A percentile compares a stretch with the other conserved stretches of the same genome.
Evolutionary conservation across 2,113 vertebrate species (phyloP).

Genomic region (Corapipo altera): DNA sequence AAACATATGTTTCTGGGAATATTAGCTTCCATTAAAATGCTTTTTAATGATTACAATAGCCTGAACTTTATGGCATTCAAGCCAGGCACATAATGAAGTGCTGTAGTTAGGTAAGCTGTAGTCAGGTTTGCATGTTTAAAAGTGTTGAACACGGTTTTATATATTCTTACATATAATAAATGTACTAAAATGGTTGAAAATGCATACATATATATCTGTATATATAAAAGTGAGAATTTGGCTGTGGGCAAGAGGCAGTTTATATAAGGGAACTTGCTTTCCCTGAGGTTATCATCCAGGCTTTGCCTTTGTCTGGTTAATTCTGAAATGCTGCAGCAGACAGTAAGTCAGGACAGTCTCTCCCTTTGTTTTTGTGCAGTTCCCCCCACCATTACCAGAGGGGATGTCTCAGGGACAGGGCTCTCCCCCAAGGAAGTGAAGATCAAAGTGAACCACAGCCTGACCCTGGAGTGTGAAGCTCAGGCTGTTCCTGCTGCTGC

Average conservation of each 20-base stretch:
- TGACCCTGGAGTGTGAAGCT: constrained; percentile 90
- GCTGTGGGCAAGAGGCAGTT: background rate
- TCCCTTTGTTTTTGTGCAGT: constrained; percentile 73
- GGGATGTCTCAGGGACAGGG: constrained; percentile 79
- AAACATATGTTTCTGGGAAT: background rate
- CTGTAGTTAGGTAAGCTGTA: background rate
- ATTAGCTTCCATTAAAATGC: background rate
- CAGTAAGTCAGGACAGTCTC: background rate
- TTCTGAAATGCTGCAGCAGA: background rate
- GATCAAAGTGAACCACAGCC: constrained; percentile 89
- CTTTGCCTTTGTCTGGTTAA: background rate
- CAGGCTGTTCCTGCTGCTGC: constrained; percentile 85
- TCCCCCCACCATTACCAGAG: constrained; percentile 91
- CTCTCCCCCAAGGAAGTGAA: constrained; percentile 90
- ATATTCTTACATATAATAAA: background rate
- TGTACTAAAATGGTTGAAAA: background rate
- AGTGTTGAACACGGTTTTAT: background rate
- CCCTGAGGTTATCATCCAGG: background rate
- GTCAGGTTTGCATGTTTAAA: background rate
- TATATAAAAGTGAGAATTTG: background rate
- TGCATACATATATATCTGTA: too few relatives aligned
- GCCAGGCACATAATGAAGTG: background rate
- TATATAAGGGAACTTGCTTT: background rate
- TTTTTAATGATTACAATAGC: background rate
- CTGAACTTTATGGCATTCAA: background rate